A percentile compares a stretch with the other conserved stretches of the same genome.
Evolutionary conservation across 1,140 invertebrate genomes (phyloP).

Genomic region (Scaptomyza hsui): DNA sequence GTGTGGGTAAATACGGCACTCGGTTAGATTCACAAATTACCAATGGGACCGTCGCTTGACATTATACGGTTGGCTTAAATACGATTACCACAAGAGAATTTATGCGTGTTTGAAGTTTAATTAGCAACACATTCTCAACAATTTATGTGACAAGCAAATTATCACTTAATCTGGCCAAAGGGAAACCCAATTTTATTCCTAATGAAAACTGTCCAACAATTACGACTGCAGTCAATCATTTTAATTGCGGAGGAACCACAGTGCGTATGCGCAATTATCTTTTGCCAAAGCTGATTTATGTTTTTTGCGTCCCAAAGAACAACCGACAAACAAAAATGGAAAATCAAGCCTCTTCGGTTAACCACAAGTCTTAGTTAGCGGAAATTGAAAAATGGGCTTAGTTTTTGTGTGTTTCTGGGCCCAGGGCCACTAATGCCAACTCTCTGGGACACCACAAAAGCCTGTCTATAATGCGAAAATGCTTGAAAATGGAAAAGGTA

Average conservation of each 20-base stretch:
- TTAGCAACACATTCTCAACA: conserved; percentile 20
- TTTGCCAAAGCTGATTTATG: conserved; percentile 20
- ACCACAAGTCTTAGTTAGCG: conserved; percentile 64
- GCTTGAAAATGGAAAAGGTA: neutral
- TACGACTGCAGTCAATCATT: neutral
- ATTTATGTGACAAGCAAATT: conserved; percentile 32
- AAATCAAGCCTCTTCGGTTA: conserved; percentile 27
- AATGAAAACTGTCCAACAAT: conserved; percentile 4
- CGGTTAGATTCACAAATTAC: conserved; percentile 10
- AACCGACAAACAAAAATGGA: neutral
- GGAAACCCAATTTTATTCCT: conserved; percentile 8
- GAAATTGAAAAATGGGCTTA: conserved; percentile 78
- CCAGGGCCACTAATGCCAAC: conserved; percentile 40
- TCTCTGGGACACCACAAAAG: conserved; percentile 61
- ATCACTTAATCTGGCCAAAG: conserved; percentile 24
- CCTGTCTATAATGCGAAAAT: neutral
- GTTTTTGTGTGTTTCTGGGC: conserved; percentile 28
- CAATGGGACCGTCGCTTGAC: conserved; percentile 12
- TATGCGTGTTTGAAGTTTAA: conserved; percentile 43
- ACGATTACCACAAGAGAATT: conserved; percentile 37
- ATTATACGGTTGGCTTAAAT: conserved; percentile 35
- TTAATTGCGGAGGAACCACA: conserved; percentile 25
- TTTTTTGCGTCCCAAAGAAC: neutral
- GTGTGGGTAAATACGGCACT: conserved; percentile 1
- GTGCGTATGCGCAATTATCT: conserved; percentile 42